These are phyloP conservation scores for Zygaena filipendulae DNA, from an alignment of 2,888 invertebrate species.

Conservation along the genomic window DNA sequence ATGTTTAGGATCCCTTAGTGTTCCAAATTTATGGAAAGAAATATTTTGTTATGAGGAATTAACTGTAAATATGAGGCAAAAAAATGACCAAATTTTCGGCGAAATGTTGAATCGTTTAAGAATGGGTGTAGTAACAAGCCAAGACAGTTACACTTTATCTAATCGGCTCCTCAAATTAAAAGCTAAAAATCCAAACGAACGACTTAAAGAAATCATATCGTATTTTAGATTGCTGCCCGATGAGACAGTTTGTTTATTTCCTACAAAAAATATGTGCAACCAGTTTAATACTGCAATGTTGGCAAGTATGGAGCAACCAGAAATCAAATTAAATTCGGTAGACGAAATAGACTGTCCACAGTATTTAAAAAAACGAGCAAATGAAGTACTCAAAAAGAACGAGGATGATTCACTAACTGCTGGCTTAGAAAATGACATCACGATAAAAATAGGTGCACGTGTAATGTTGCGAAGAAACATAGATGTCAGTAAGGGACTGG, in stretches of 20 bases:
- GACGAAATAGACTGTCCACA: constrained; percentile 3
- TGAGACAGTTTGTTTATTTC: neutral
- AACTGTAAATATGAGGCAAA: constrained; percentile 2
- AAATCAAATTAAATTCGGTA: constrained; percentile 1
- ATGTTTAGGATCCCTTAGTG: constrained; percentile 2
- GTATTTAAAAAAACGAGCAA: constrained; percentile 1
- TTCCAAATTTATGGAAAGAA: constrained; percentile 1
- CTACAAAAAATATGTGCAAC: neutral
- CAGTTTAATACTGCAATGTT: neutral
- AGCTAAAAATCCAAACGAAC: neutral
- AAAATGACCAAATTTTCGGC: constrained; percentile 1
- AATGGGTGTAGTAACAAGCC: constrained; percentile 1
- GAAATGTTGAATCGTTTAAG: constrained; percentile 1
- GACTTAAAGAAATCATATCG: neutral
- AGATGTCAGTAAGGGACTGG: constrained; percentile 9
- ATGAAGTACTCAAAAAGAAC: constrained; percentile 2
- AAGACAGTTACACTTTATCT: constrained; percentile 3
- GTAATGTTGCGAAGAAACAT: constrained; percentile 12
- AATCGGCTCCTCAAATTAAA: neutral
- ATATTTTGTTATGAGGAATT: constrained; percentile 1
- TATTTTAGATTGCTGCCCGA: neutral
- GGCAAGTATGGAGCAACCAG: neutral
- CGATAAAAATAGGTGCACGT: constrained; percentile 11
- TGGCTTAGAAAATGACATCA: constrained; percentile 11
- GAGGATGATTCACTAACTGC: constrained; percentile 13